Percentiles rank a stretch among this genome's conserved stretches.
phyloP scores from a whole-genome alignment of 1,140 invertebrate species.

The Ceratina japonica region DNA sequence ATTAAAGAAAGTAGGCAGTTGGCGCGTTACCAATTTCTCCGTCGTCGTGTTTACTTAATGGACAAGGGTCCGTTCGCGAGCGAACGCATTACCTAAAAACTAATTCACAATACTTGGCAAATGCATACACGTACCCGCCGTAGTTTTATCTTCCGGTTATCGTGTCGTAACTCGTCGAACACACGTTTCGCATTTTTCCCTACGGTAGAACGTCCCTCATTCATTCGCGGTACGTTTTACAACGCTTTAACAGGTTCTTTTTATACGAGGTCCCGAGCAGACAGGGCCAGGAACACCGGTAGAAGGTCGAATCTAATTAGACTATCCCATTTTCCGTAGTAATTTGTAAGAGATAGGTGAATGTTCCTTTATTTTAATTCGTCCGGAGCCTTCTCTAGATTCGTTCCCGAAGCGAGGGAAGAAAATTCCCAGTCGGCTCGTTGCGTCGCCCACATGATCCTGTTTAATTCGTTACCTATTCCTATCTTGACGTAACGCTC shows the following conservation, averaged over 20 bases:
- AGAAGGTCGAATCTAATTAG: conserved; percentile 46
- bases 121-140: neutral
- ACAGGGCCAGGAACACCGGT: neutral
- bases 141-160: neutral
- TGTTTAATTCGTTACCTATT: conserved; percentile 1
- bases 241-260: conserved; percentile 30
- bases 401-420: neutral
- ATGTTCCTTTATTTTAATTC: conserved; percentile 37
- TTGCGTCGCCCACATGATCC: neutral
- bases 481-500: neutral
- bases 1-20: neutral
- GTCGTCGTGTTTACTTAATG: no score
- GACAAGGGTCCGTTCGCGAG: neutral
- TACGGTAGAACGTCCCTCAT: neutral
- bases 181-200: neutral
- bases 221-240: conserved; percentile 25
- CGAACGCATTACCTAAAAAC: neutral
- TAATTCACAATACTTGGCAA: neutral
- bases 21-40: no score
- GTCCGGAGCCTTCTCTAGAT: neutral
- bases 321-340: conserved; percentile 19
- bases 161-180: neutral
- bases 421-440: neutral
- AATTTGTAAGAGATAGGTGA: conserved; percentile 38
- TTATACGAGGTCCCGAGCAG: neutral